phyloP scores from a whole-genome alignment of 2,797 vertebrate species.

The Melanotaenia maccullochi region DNA sequence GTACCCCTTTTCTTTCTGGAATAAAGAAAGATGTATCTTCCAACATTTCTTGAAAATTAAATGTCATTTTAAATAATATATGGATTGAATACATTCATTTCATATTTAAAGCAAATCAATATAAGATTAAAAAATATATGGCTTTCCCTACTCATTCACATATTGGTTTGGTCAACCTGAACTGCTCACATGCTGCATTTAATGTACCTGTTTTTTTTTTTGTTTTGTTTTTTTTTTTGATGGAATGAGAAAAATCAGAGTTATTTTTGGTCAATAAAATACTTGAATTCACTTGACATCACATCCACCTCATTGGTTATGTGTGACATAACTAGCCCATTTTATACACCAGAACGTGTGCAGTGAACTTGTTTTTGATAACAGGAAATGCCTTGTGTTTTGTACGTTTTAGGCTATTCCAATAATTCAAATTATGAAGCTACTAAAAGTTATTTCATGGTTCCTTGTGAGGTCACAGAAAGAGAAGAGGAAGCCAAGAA shows the following conservation, averaged over 20 bases:
- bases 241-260: background rate
- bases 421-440: too few species aligned
- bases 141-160: background rate
- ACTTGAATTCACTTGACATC: too few species aligned
- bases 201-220: background rate
- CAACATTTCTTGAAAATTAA: background rate
- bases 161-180: background rate
- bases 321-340: too few species aligned
- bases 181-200: background rate
- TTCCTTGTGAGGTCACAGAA: too few species aligned
- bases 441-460: too few species aligned
- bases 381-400: too few species aligned
- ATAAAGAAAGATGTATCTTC: too few species aligned
- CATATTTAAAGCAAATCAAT: background rate
- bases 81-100: background rate
- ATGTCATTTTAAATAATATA: background rate
- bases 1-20: background rate
- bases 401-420: too few species aligned
- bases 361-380: too few species aligned
- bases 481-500: too few species aligned
- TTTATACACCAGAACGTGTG: too few species aligned
- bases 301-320: background rate
- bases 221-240: too few species aligned
- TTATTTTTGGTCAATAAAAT: background rate
- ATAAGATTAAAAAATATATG: background rate